These are phyloP conservation scores for Takifugu bimaculatus DNA, from an alignment of 2,113 vertebrate genomes.

Conservation along the genomic window DNA sequence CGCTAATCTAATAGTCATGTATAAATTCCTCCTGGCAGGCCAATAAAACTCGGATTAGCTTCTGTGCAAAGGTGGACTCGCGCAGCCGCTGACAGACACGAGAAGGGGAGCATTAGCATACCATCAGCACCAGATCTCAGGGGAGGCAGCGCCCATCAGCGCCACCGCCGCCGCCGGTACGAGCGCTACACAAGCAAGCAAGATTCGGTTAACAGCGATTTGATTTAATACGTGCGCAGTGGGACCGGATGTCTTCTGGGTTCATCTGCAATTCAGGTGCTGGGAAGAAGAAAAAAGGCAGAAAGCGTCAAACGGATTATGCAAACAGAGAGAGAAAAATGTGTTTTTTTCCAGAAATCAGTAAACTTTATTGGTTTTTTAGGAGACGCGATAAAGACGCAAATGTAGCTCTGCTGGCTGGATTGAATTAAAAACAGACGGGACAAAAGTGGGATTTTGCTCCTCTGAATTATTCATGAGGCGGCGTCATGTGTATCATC, in stretches of 20 bases:
- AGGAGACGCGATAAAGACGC: slow-evolving; percentile 46
- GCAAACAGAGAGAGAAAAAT: slow-evolving; percentile 41
- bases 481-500: slow-evolving; percentile 25
- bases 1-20: slow-evolving; percentile 69
- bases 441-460: slow-evolving; percentile 39
- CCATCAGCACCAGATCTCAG: slow-evolving; percentile 45
- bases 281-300: background rate
- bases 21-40: slow-evolving; percentile 74
- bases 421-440: slow-evolving; percentile 53
- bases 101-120: slow-evolving; percentile 65
- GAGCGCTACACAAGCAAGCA: slow-evolving; percentile 20
- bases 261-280: slow-evolving; percentile 31
- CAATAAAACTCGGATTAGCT: slow-evolving; percentile 76
- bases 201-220: slow-evolving; percentile 50
- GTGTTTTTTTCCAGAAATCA: slow-evolving; percentile 35
- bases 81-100: slow-evolving; percentile 65
- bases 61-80: slow-evolving; percentile 57
- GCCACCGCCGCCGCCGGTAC: slow-evolving; percentile 29
- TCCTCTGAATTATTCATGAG: slow-evolving; percentile 65
- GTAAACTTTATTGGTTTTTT: slow-evolving; percentile 17
- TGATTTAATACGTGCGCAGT: slow-evolving; percentile 37
- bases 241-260: slow-evolving; percentile 18
- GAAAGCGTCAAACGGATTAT: slow-evolving; percentile 46
- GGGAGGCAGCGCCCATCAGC: slow-evolving; percentile 27
- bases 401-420: slow-evolving; percentile 31